Conservation (phyloP, 2,888 invertebrate genomes). For the Prosapia bicincta region DNA sequence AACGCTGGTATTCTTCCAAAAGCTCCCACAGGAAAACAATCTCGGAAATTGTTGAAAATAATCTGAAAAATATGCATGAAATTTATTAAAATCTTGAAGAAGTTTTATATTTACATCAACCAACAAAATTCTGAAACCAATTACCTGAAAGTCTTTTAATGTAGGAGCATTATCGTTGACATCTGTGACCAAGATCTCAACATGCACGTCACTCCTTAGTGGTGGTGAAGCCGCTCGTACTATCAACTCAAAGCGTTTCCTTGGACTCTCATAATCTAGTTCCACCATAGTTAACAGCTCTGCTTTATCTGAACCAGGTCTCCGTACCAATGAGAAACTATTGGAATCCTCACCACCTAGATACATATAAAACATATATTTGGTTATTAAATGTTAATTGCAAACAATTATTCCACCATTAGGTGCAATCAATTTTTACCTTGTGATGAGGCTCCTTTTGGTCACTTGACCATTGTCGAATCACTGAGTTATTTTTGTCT, state of each 20-base stretch:
- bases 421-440: no score
- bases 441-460: no score
- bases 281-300: constrained; percentile 87
- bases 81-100: background rate
- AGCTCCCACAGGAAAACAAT: constrained; percentile 88
- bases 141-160: constrained; percentile 73
- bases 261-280: constrained; percentile 92
- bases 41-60: constrained; percentile 92
- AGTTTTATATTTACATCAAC: background rate
- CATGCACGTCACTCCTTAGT: constrained; percentile 80
- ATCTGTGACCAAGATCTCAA: constrained; percentile 86
- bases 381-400: background rate
- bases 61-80: constrained; percentile 56
- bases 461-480: no score
- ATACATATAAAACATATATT: background rate
- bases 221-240: constrained; percentile 90
- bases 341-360: constrained; percentile 81
- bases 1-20: constrained; percentile 90
- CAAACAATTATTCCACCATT: no score
- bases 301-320: constrained; percentile 80
- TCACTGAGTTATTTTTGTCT: no score
- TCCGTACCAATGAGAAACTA: constrained; percentile 75
- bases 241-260: constrained; percentile 84
- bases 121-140: background rate
- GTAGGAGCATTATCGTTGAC: constrained; percentile 94